Conservation (phyloP, 2,113 vertebrate genomes). For the Bucco capensis region DNA sequence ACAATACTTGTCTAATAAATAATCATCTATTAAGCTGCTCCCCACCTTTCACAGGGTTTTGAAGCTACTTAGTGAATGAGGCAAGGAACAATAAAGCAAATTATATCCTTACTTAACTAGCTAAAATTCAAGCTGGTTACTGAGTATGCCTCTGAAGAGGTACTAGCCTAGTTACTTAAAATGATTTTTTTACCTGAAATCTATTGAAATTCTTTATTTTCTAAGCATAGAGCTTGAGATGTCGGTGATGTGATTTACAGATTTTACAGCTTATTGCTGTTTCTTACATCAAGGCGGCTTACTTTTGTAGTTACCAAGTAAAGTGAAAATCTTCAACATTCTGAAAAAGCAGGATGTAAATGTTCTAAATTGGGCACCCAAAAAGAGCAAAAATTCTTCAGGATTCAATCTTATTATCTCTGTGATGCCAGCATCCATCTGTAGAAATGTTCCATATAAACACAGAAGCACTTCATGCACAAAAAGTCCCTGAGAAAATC, state of each 20-base stretch:
- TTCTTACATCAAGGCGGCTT: background rate
- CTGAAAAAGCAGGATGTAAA: background rate
- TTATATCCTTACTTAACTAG: background rate
- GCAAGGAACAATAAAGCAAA: background rate
- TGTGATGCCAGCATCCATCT: background rate
- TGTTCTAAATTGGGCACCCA: background rate
- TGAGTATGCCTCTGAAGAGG: background rate
- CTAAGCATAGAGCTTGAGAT: background rate
- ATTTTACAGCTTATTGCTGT: background rate
- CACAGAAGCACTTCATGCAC: background rate
- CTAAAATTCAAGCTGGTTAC: background rate
- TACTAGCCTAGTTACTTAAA: background rate
- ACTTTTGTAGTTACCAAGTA: background rate
- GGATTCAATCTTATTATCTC: background rate
- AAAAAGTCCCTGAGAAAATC: background rate
- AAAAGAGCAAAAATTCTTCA: background rate
- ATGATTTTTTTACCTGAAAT: background rate
- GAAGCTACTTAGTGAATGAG: background rate
- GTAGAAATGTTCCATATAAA: background rate
- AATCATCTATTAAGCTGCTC: background rate
- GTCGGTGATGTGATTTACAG: rapidly evolving
- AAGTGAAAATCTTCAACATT: background rate
- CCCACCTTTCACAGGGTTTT: background rate
- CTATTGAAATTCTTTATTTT: background rate
- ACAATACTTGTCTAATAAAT: background rate